Evolutionary conservation across 2,888 invertebrate species (phyloP).

Genomic region (Trissolcus japonicus): DNA sequence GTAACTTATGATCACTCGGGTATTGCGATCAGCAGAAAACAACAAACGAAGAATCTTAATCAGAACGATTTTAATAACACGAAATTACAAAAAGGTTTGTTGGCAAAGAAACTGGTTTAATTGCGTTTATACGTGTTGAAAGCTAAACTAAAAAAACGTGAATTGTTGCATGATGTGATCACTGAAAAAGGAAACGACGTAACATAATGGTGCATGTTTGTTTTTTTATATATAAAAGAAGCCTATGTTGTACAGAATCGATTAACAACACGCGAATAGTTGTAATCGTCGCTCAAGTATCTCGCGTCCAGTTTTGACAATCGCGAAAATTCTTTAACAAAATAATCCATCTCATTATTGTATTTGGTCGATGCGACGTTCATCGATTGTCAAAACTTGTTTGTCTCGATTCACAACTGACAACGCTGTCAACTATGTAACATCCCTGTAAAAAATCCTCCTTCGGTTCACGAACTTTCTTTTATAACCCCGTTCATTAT

Average conservation of each 20-base stretch:
- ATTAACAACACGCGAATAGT: slow-evolving; percentile 36
- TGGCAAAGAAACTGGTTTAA: slow-evolving; percentile 18
- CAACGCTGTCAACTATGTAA: slow-evolving; percentile 6
- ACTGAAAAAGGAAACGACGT: background rate
- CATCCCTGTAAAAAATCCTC: slow-evolving; percentile 5
- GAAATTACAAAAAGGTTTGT: slow-evolving; percentile 27
- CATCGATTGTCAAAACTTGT: slow-evolving; percentile 13
- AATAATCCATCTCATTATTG: slow-evolving; percentile 28
- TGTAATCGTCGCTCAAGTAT: slow-evolving; percentile 13
- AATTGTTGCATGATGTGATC: slow-evolving; percentile 7
- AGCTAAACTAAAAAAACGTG: slow-evolving; percentile 21
- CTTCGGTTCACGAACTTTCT: too few relatives aligned
- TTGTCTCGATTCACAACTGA: slow-evolving; percentile 8
- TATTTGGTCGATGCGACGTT: slow-evolving; percentile 8
- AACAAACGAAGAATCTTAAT: slow-evolving; percentile 36
- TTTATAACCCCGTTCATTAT: too few relatives aligned
- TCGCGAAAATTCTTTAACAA: slow-evolving; percentile 12
- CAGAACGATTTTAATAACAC: slow-evolving; percentile 22
- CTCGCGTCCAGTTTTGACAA: slow-evolving; percentile 13
- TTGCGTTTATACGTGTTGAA: slow-evolving; percentile 26
- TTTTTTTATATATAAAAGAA: slow-evolving; percentile 6
- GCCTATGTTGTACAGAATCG: slow-evolving; percentile 21
- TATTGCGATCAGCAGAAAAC: slow-evolving; percentile 31
- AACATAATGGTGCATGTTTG: slow-evolving; percentile 9
- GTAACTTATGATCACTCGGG: slow-evolving; percentile 23